Percentiles rank a stretch among this genome's conserved stretches.
Evolutionary conservation across 2,113 vertebrate genomes (phyloP).

Genomic region (Ptilonorhynchus violaceus): DNA sequence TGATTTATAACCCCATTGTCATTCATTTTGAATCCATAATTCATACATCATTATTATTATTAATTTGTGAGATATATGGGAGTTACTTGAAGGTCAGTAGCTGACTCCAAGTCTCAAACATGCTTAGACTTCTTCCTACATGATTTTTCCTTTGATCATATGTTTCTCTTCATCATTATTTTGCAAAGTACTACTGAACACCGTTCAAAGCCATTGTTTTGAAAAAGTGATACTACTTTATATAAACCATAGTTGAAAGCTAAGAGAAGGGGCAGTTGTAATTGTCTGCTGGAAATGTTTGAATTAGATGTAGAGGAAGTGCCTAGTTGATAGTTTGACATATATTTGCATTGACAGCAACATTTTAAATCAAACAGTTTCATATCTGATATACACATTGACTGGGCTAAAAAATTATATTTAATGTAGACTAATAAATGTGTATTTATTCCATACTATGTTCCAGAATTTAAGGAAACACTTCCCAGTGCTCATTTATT

Average conservation of each 20-base stretch:
- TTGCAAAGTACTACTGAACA: neutral
- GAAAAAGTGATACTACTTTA: constrained; percentile 22
- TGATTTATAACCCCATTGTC: constrained; percentile 61
- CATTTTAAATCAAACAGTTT: constrained; percentile 1
- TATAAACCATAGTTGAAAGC: constrained; percentile 35
- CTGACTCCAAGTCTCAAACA: constrained; percentile 14
- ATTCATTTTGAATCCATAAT: constrained; percentile 56
- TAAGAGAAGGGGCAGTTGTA: constrained; percentile 8
- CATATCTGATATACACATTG: neutral
- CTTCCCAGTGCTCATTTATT: neutral
- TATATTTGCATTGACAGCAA: neutral
- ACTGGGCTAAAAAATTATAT: neutral
- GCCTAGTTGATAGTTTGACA: neutral
- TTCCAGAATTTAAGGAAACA: neutral
- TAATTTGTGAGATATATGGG: constrained; percentile 60
- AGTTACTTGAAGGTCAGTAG: constrained; percentile 62
- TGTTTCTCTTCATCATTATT: constrained; percentile 5
- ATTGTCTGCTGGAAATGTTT: constrained; percentile 12
- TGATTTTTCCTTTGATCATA: constrained; percentile 30
- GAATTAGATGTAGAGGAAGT: constrained; percentile 19
- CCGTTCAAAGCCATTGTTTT: constrained; percentile 35
- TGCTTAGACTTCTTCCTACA: neutral
- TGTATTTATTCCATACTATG: neutral
- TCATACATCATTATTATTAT: constrained; percentile 56
- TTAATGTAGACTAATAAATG: neutral